Evolutionary conservation across 2,113 vertebrate species (phyloP), one percentile per base, ranked within the genome.

Genomic region (Drymodes brunneopygia): DNA sequence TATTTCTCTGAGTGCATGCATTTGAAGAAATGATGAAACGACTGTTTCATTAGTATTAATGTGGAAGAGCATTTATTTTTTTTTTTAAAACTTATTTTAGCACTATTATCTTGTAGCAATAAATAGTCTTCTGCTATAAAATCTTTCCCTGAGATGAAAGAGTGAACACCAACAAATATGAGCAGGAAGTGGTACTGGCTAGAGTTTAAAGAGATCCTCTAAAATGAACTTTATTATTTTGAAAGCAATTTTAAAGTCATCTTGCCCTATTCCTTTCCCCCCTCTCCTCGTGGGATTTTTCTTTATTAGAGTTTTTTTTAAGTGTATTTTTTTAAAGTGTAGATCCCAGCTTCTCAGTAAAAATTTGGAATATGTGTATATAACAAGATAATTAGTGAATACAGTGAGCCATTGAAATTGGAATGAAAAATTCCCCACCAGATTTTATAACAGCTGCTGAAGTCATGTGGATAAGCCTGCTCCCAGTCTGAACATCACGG

Each of bases 401-500:
- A 86, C 56, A 81, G 81, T 91, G 40, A 95, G 42, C 81, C 61
- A 81, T 95, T 94, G 64, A 95, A 94, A 66, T n/a, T 75, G 50
- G 22, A 88, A 29, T 35, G 69, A 60, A 69, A 88, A 94, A 91
- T 66, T 54, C 90, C 65, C 36, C 48, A 36, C 47, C 77, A 96
- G 88, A 81, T 79, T 96, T 93, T 96, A 72, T 69, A 94, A 38
- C 58, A 95, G 66, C 79, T 93, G 45, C 86, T 95, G 69, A 96
- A 84, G 70, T 75, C 65, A 96, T 54, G 51, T 93, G 91, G 51
- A 94, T 88, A 86, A 88, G 73, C 21, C 83, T 87, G 86, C 72
- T 97, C 57, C 78, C 90, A 94, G 53, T 57, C 85, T 92, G 57
- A 62, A 93, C 61, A 36, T 94, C 90, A 96, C 3, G 3, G 77